phyloP scores from a whole-genome alignment of 2,113 vertebrate species.

The Cyprinodon tularosa region DNA sequence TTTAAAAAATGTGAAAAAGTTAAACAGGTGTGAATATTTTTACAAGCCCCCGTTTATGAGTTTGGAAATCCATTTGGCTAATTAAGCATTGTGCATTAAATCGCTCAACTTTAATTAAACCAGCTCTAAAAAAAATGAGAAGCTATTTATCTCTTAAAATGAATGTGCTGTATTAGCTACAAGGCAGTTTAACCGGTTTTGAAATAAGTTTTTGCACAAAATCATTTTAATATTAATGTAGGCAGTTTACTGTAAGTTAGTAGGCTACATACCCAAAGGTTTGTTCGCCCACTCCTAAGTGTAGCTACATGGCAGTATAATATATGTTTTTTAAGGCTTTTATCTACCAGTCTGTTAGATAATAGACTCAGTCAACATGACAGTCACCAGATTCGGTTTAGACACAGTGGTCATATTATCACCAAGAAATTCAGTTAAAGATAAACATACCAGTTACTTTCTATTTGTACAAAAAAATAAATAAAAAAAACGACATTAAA shows the following conservation, averaged over 20 bases:
- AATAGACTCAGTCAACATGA: not conserved
- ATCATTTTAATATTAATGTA: constrained; percentile 1
- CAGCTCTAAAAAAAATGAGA: not conserved
- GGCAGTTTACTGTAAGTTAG: not conserved
- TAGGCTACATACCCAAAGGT: not conserved
- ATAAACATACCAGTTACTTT: constrained; percentile 33
- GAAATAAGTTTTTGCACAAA: constrained; percentile 17
- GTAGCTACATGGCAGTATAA: too few relatives aligned
- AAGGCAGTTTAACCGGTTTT: not conserved
- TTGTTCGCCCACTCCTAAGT: not conserved
- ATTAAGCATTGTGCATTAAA: too few relatives aligned
- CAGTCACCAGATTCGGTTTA: not conserved
- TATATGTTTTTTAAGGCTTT: not conserved
- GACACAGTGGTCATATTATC: not conserved
- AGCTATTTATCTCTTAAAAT: not conserved
- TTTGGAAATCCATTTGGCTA: too few relatives aligned
- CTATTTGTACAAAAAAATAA: constrained; percentile 30
- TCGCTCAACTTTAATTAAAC: not conserved
- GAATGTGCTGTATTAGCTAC: not conserved
- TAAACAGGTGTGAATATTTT: too few relatives aligned
- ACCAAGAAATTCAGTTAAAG: constrained; percentile 29
- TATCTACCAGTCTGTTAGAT: not conserved
- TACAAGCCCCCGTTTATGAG: not conserved
- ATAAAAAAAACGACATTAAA: constrained; percentile 36
- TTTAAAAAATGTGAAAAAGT: too few relatives aligned